Percentiles rank a stretch among this genome's conserved stretches.
phyloP scores from a whole-genome alignment of 2,888 invertebrate species.

The Calliphora vomitoria region DNA sequence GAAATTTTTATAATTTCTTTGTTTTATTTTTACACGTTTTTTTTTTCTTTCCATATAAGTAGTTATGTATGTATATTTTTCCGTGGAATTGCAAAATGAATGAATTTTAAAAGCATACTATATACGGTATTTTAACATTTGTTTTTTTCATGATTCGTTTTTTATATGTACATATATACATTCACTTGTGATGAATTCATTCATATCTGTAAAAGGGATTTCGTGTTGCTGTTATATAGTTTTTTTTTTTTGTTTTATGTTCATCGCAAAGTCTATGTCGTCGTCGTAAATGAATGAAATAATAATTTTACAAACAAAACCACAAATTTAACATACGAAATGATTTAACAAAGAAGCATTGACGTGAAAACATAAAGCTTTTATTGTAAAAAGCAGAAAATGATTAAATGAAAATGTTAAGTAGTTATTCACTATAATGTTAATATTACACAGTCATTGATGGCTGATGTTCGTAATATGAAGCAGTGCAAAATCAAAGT shows the following conservation, averaged over 20 bases:
- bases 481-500: neutral
- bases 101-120: constrained; percentile 23
- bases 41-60: neutral
- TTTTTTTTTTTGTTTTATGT: constrained; percentile 1
- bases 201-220: constrained; percentile 41
- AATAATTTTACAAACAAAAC: constrained; percentile 57
- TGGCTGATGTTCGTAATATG: neutral
- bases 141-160: neutral
- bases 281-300: constrained; percentile 38
- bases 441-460: neutral
- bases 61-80: neutral
- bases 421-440: neutral
- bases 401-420: constrained; percentile 24
- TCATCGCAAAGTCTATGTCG: neutral
- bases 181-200: constrained; percentile 36
- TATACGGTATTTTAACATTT: constrained; percentile 15
- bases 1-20: constrained; percentile 22
- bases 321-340: constrained; percentile 49
- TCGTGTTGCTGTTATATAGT: neutral
- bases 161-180: neutral
- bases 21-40: constrained; percentile 19
- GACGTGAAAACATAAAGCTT: neutral
- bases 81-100: constrained; percentile 13
- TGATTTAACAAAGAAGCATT: constrained; percentile 33
- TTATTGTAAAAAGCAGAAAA: constrained; percentile 6